Percentiles rank a stretch among this genome's conserved stretches.
Conservation (phyloP, 2,113 vertebrate species). For the Hemiscyllium ocellatum region DNA sequence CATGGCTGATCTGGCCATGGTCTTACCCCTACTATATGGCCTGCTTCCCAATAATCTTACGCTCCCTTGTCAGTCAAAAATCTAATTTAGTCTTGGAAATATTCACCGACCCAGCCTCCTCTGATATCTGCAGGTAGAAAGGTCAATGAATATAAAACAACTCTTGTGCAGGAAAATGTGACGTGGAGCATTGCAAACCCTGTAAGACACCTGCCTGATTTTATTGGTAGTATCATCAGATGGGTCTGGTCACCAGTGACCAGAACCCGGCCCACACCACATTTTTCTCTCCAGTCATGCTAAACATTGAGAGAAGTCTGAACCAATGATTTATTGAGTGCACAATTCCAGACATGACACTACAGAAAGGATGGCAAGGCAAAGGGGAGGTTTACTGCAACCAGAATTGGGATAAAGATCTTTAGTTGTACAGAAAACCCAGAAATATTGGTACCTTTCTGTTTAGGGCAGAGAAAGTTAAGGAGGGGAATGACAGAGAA, state of each 20-base stretch:
- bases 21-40: not conserved
- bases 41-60: not conserved
- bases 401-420: not conserved
- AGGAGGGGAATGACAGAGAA: not conserved
- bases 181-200: not conserved
- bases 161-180: not conserved
- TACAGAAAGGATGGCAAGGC: not conserved
- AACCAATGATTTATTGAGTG: too few relatives aligned
- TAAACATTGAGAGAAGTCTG: not conserved
- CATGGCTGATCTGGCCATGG: not conserved
- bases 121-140: too few relatives aligned
- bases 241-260: not conserved
- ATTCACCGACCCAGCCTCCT: too few relatives aligned
- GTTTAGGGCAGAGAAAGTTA: not conserved
- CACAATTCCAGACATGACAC: not conserved
- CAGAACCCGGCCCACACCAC: not conserved
- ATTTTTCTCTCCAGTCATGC: not conserved
- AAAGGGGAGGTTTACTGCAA: not conserved
- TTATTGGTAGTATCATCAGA: not conserved
- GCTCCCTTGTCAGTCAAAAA: too few relatives aligned
- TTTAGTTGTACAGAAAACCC: not conserved
- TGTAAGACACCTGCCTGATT: not conserved
- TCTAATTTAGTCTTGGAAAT: not conserved
- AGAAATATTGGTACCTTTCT: not conserved
- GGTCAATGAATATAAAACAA: too few relatives aligned